Evolutionary conservation across 2,797 vertebrate species (phyloP).

Genomic region (Gymnothorax javanicus): DNA sequence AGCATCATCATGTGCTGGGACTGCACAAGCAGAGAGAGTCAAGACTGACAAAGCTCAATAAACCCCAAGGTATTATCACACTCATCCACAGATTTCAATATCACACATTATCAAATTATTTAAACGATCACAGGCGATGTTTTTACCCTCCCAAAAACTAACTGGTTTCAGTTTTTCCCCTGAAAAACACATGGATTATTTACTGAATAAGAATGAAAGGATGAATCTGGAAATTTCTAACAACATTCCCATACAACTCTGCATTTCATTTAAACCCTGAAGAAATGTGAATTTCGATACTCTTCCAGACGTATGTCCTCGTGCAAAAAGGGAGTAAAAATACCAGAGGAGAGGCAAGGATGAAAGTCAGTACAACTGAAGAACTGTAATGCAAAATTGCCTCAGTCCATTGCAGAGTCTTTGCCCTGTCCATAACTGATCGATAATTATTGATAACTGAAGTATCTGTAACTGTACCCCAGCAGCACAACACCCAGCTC

Average conservation of each 20-base stretch:
- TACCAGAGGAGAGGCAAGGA: background rate
- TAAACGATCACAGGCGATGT: background rate
- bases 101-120: background rate
- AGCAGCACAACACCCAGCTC: background rate
- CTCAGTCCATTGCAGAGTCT: too few relatives aligned
- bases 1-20: background rate
- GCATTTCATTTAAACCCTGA: background rate
- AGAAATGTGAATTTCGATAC: background rate
- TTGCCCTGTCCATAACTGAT: too few relatives aligned
- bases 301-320: background rate
- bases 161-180: background rate
- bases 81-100: background rate
- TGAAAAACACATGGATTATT: slow-evolving; percentile 13
- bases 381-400: background rate
- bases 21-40: background rate
- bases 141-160: background rate
- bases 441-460: too few relatives aligned
- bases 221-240: background rate
- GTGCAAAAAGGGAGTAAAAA: background rate
- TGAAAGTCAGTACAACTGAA: background rate
- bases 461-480: background rate
- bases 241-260: background rate
- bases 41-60: background rate
- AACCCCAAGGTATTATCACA: background rate
- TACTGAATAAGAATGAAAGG: background rate